These are phyloP conservation scores for Nannoperca australis DNA, from an alignment of 2,797 vertebrate species.

Conservation along the genomic window DNA sequence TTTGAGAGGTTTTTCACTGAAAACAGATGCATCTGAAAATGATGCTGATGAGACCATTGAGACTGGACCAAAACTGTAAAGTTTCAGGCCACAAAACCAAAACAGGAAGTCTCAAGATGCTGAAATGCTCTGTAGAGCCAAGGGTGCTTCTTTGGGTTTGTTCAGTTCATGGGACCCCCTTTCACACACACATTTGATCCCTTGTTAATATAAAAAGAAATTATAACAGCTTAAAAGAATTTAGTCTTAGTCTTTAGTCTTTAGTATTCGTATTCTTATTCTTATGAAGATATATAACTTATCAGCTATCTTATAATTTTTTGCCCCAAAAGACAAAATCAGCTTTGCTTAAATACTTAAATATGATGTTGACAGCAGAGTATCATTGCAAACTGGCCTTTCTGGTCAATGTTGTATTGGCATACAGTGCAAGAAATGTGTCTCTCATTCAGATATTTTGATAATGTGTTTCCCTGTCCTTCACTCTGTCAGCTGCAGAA, in stretches of 20 bases:
- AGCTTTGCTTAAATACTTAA: neutral
- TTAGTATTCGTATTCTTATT: no score
- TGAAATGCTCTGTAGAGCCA: neutral
- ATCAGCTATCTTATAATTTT: neutral
- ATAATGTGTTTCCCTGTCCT: conserved; percentile 22
- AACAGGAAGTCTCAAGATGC: neutral
- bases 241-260: no score
- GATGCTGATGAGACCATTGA: neutral
- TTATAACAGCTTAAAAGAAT: neutral
- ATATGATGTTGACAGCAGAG: neutral
- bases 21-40: conserved; percentile 1
- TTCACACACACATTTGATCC: neutral
- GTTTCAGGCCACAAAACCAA: neutral
- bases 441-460: neutral
- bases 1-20: neutral
- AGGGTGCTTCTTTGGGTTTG: neutral
- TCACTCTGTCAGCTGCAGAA: conserved; percentile 16
- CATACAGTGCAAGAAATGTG: neutral
- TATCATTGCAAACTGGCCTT: neutral
- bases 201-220: neutral
- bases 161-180: neutral
- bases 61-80: neutral
- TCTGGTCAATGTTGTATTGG: neutral
- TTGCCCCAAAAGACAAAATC: neutral
- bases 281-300: neutral